Conservation (phyloP, 2,888 invertebrate species). For the Meta bourneti region DNA sequence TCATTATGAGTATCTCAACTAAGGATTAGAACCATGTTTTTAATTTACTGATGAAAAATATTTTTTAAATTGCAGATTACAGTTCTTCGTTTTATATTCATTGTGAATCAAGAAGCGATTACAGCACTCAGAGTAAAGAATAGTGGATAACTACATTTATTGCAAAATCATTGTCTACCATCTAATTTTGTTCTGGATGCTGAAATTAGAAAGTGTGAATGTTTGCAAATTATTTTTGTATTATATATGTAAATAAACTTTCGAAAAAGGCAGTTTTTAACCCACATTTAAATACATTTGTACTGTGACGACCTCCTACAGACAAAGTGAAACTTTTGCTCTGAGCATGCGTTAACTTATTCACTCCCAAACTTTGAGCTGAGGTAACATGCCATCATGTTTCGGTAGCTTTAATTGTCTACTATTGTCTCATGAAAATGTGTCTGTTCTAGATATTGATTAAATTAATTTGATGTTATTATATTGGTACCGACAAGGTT, state of each 20-base stretch:
- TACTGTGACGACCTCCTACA: not conserved
- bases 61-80: slow-evolving; percentile 86
- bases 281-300: not conserved
- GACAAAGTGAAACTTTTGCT: too few species aligned
- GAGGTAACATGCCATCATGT: too few species aligned
- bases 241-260: slow-evolving; percentile 13
- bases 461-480: too few species aligned
- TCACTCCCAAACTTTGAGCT: too few species aligned
- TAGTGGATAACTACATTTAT: not conserved
- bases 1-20: too few species aligned
- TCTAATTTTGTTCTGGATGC: not conserved
- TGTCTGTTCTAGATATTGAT: too few species aligned
- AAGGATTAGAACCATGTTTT: too few species aligned
- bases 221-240: not conserved
- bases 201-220: not conserved
- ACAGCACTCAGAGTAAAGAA: slow-evolving; percentile 63
- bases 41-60: not conserved
- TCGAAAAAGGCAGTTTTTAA: not conserved
- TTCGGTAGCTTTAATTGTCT: too few species aligned
- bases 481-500: too few species aligned
- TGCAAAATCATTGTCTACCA: too few species aligned
- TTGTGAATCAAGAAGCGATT: slow-evolving; percentile 94
- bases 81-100: slow-evolving; percentile 93
- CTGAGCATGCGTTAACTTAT: too few species aligned
- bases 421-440: too few species aligned